phyloP scores from a whole-genome alignment of 2,113 vertebrate species.

The Hystrix cristata region DNA sequence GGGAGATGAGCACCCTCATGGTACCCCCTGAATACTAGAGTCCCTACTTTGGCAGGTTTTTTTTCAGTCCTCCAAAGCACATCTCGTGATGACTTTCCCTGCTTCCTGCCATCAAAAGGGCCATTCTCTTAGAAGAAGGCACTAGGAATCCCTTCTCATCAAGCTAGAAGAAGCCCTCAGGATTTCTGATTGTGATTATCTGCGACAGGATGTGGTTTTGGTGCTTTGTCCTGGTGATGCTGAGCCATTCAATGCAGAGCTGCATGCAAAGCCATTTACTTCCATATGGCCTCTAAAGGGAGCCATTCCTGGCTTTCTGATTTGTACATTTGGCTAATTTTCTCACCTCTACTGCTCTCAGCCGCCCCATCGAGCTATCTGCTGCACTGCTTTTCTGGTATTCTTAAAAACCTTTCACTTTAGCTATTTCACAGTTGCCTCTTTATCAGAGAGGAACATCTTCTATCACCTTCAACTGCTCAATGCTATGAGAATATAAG shows the following conservation, averaged over 20 bases:
- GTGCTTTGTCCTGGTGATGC: background rate
- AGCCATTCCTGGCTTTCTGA: background rate
- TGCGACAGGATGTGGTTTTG: background rate
- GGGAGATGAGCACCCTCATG: background rate
- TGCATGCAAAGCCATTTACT: background rate
- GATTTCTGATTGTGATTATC: background rate
- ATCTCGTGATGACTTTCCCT: background rate
- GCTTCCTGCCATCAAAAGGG: background rate
- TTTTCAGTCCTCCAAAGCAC: background rate
- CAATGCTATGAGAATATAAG: background rate
- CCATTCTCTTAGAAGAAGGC: background rate
- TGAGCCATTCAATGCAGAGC: too few species aligned
- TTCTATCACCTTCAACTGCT: background rate
- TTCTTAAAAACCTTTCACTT: background rate
- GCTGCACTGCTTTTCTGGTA: background rate
- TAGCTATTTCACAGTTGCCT: background rate
- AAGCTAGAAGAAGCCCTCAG: background rate
- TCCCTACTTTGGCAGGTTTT: background rate
- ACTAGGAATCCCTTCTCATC: background rate
- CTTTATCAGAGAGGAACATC: background rate
- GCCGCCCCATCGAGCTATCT: background rate
- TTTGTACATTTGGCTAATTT: background rate
- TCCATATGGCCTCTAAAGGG: background rate
- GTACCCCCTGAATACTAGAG: background rate
- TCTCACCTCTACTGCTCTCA: background rate